These are phyloP conservation scores for Polypterus bichir DNA, from an alignment of 2,113 vertebrate genomes.

Conservation along the genomic window DNA sequence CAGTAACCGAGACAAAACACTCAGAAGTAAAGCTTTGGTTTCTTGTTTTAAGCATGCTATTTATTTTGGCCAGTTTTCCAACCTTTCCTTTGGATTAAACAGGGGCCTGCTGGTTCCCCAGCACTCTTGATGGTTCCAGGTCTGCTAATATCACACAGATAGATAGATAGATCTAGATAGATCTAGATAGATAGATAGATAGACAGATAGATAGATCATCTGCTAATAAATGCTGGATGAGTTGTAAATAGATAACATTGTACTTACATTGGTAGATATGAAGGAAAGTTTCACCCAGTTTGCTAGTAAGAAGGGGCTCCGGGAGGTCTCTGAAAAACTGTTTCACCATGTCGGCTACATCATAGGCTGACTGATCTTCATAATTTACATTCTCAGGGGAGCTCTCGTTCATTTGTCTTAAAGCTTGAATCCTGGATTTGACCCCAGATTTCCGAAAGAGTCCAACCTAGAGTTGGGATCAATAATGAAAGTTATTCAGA, in stretches of 20 bases:
- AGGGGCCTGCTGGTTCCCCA: too few relatives aligned
- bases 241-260: neutral
- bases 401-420: slow-evolving; percentile 87
- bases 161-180: too few relatives aligned
- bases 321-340: slow-evolving; percentile 95
- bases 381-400: slow-evolving; percentile 82
- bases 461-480: slow-evolving; percentile 62
- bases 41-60: too few relatives aligned
- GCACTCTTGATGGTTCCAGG: too few relatives aligned
- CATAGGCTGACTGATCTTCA: slow-evolving; percentile 88
- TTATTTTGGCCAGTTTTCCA: too few relatives aligned
- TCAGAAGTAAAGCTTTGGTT: too few relatives aligned
- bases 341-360: slow-evolving; percentile 96
- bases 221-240: neutral
- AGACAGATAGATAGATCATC: too few relatives aligned
- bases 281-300: slow-evolving; percentile 90
- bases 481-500: neutral
- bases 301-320: slow-evolving; percentile 87
- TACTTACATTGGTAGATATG: slow-evolving; percentile 93
- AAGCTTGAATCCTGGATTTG: slow-evolving; percentile 86
- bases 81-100: too few relatives aligned
- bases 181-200: too few relatives aligned
- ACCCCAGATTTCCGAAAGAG: slow-evolving; percentile 93
- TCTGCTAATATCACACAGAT: too few relatives aligned
- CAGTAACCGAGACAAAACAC: too few relatives aligned